Conservation (phyloP, 2,113 vertebrate species). For the Rallus limicola region DNA sequence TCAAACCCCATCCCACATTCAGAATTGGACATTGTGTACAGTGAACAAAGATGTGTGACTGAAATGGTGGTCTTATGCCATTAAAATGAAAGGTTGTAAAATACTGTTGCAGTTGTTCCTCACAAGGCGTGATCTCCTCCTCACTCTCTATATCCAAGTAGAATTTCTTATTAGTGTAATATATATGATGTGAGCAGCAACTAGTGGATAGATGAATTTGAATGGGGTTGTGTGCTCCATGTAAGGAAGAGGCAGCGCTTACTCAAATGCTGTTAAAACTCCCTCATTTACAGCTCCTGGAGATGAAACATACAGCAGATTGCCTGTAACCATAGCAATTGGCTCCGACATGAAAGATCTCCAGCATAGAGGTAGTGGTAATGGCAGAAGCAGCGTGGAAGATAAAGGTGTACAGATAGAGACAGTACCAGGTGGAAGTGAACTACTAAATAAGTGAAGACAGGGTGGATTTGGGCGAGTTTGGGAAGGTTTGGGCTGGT, state of each 20-base stretch:
- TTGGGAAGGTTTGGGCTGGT: background rate
- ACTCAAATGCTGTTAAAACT: constrained; percentile 61
- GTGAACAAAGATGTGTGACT: background rate
- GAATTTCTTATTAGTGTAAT: constrained; percentile 31
- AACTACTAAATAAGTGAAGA: constrained; percentile 39
- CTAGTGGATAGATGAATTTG: constrained; percentile 51
- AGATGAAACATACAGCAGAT: constrained; percentile 69
- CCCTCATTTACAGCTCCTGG: constrained; percentile 69
- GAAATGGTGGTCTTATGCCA: background rate
- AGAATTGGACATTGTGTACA: background rate
- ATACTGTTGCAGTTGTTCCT: constrained; percentile 6
- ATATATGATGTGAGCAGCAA: constrained; percentile 36
- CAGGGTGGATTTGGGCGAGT: fast-evolving
- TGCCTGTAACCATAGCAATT: constrained; percentile 73
- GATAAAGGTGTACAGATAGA: constrained; percentile 52
- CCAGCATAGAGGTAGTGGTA: constrained; percentile 63
- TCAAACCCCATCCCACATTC: background rate
- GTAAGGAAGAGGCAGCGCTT: constrained; percentile 44
- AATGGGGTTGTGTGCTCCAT: background rate
- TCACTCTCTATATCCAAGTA: background rate
- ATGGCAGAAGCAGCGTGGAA: constrained; percentile 59
- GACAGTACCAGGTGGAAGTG: constrained; percentile 27
- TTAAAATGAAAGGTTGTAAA: background rate
- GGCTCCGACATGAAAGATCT: constrained; percentile 63
- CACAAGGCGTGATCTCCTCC: background rate